These are phyloP conservation scores for Scaptomyza graminum DNA, from an alignment of 1,140 invertebrate species.

Conservation along the genomic window DNA sequence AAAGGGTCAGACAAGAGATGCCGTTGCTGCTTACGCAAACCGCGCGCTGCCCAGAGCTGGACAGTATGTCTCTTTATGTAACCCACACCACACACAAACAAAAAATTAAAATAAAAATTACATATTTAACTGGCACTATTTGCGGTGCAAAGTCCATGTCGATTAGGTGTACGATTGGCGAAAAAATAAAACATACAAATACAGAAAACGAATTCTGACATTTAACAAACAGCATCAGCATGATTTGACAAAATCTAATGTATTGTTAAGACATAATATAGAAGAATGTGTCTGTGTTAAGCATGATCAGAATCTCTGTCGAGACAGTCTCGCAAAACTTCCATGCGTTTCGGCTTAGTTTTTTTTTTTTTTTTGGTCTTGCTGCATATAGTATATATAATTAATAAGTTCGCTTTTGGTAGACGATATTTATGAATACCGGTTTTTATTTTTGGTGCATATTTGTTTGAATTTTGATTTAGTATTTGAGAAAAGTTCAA, in stretches of 20 bases:
- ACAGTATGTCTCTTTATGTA: conserved; percentile 59
- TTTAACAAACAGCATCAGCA: conserved; percentile 52
- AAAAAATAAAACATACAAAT: no score
- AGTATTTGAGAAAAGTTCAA: conserved; percentile 56
- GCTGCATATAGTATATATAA: conserved; percentile 26
- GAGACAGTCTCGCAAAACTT: conserved; percentile 12
- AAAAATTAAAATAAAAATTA: no score
- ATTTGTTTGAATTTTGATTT: conserved; percentile 7
- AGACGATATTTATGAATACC: conserved; percentile 54
- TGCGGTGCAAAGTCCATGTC: conserved; percentile 60
- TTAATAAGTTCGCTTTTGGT: conserved; percentile 41
- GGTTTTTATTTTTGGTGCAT: conserved; percentile 39
- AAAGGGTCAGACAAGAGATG: conserved; percentile 66
- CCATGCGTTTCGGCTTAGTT: conserved; percentile 20
- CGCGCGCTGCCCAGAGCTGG: conserved; percentile 29
- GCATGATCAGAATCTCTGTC: conserved; percentile 2
- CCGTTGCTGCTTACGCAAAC: conserved; percentile 69
- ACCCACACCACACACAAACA: conserved; percentile 44
- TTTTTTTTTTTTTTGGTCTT: conserved; percentile 10
- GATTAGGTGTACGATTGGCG: conserved; percentile 14
- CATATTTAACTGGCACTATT: conserved; percentile 47
- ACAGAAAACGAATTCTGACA: conserved; percentile 57
- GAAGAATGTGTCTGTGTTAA: neutral
- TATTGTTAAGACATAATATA: conserved; percentile 4
- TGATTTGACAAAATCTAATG: conserved; percentile 55